Conservation (phyloP, 2,113 vertebrate species). For the Oreotrochilus melanogaster region DNA sequence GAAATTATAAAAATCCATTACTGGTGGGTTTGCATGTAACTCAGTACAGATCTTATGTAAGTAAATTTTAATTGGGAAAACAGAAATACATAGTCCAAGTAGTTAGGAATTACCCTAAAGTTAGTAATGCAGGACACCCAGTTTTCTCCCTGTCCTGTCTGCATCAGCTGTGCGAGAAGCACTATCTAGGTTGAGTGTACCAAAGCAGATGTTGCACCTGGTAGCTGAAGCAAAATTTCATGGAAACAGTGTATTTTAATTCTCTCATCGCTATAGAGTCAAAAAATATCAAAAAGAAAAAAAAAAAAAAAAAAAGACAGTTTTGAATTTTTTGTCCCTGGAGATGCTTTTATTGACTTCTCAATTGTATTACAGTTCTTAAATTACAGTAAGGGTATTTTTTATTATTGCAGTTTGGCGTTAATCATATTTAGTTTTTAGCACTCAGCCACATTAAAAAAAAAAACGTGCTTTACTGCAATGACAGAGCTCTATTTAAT, state of each 20-base stretch:
- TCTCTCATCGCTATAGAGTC: not conserved
- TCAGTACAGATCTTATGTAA: not conserved
- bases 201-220: not conserved
- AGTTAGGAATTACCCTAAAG: not conserved
- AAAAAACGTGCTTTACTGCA: not conserved
- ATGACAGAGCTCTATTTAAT: not conserved
- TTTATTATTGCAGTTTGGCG: not conserved
- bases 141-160: not conserved
- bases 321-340: not conserved
- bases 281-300: not conserved
- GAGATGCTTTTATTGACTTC: not conserved
- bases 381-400: not conserved
- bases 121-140: not conserved
- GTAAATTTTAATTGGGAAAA: conserved; percentile 3
- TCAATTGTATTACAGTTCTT: not conserved
- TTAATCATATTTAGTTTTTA: not conserved
- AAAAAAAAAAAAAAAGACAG: not conserved
- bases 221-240: not conserved
- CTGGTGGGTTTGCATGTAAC: not conserved
- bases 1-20: not conserved
- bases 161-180: not conserved
- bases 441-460: not conserved
- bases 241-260: not conserved
- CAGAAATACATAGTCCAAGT: not conserved
- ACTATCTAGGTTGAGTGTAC: not conserved